Evolutionary conservation across 1,140 invertebrate genomes (phyloP), one percentile per base, ranked within the genome.

Genomic region (Lycorma delicatula): DNA sequence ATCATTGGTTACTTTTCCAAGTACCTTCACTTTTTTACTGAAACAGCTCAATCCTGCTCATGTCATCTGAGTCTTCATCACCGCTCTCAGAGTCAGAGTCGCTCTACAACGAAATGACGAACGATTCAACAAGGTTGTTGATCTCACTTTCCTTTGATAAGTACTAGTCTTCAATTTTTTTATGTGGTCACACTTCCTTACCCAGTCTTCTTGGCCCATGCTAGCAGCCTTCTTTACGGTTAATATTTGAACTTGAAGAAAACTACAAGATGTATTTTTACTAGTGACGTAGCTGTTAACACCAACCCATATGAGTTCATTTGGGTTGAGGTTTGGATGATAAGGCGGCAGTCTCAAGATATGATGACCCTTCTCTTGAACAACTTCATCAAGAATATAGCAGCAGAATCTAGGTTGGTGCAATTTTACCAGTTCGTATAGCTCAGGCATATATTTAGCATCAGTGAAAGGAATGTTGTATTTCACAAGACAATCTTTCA

Each of bases 251-350:
- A 60, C 44, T 20, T 65, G 50, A 25, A 54, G 16, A 52, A 66
- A 31, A 27, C 61, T 62, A 22, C 62, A 67, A 0, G 58, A 60
- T 25, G 49, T 60, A 51, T 69, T 67, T 44, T 56, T 58, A 44
- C 47, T 48, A 13, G 64, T 64, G 1, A 68, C 66, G 47, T 63
- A 61, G n/a, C 60, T 56, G 63, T 73, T 73, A 7, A 71, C 56
- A 4, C 67, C 47, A 9, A 63, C 63, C 70, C 69, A 71, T 22
- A 71, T 58, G 3, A 67, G 29, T 59, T 74, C 70, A 11, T 72
- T 72, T 1, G 71, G 68, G 59, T 73, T 73, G 0, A 70, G 54
- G 46, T 73, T 65, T 44, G 60, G 64, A 57, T 74, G 70, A 59
- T 72, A 71, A 9, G 68, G 70, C 28, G 71, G 70, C 23, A 72